Percentiles rank a stretch among this genome's conserved stretches.
These are phyloP conservation scores for Gymnodraco acuticeps DNA, from an alignment of 2,797 vertebrate genomes.

Conservation along the genomic window DNA sequence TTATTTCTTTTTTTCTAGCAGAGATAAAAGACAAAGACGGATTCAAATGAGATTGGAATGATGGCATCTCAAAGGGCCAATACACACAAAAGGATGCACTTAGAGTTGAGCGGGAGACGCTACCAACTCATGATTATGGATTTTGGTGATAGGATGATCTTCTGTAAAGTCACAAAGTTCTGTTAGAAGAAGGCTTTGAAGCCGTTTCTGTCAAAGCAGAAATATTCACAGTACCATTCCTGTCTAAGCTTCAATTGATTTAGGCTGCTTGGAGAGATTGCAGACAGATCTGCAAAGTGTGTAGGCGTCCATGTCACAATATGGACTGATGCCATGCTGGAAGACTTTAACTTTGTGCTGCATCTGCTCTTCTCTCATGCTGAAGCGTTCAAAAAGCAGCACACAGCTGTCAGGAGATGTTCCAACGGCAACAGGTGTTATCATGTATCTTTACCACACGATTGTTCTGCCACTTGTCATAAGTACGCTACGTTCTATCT, in stretches of 20 bases:
- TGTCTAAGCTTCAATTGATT: constrained; percentile 65
- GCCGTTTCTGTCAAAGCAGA: constrained; percentile 59
- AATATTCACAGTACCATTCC: constrained; percentile 54
- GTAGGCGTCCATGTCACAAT: constrained; percentile 67
- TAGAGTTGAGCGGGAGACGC: constrained; percentile 41
- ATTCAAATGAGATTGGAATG: constrained; percentile 57
- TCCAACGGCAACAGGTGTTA: constrained; percentile 45
- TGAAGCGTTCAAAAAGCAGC: constrained; percentile 32
- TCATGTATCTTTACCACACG: constrained; percentile 10
- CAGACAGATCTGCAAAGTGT: constrained; percentile 61
- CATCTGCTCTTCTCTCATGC: constrained; percentile 42
- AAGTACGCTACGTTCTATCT: constrained; percentile 14
- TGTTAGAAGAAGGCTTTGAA: constrained; percentile 50
- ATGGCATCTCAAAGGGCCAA: constrained; percentile 47
- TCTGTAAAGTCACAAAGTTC: constrained; percentile 62
- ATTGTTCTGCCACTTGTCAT: constrained; percentile 35
- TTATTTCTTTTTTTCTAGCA: constrained; percentile 38
- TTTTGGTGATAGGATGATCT: constrained; percentile 56
- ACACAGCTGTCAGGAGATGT: constrained; percentile 44
- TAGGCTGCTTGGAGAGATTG: constrained; percentile 60
- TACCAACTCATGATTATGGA: constrained; percentile 60
- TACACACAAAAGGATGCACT: constrained; percentile 28
- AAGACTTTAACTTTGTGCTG: constrained; percentile 54
- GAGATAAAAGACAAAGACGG: constrained; percentile 42
- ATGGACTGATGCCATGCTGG: constrained; percentile 62